A percentile compares a stretch with the other conserved stretches of the same genome.
These are phyloP conservation scores for Urocynchramus pylzowi DNA, from an alignment of 2,113 vertebrate species.

Conservation along the genomic window DNA sequence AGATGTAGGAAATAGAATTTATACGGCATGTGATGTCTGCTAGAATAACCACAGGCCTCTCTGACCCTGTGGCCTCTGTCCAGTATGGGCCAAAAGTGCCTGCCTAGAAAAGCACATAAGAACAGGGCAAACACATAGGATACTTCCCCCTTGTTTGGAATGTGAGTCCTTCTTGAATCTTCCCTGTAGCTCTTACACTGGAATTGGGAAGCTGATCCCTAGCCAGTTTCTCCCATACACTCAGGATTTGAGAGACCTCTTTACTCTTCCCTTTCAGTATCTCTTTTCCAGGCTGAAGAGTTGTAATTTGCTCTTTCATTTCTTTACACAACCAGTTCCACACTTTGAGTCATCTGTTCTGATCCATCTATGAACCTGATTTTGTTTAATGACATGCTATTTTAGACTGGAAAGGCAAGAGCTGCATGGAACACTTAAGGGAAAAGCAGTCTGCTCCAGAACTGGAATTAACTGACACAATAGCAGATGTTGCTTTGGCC, in stretches of 20 bases:
- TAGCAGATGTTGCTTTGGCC: not conserved
- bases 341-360: not conserved
- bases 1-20: not conserved
- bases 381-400: not conserved
- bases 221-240: not conserved
- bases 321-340: not conserved
- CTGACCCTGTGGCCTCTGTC: not conserved
- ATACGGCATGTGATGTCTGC: not conserved
- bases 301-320: not conserved
- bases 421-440: not conserved
- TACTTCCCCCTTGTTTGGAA: not conserved
- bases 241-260: not conserved
- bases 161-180: not conserved
- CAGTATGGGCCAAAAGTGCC: not conserved
- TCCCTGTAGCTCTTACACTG: not conserved
- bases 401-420: not conserved
- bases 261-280: not conserved
- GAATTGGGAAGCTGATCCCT: not conserved
- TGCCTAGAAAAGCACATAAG: not conserved
- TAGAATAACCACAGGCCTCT: not conserved
- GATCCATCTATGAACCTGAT: not conserved
- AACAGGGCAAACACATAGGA: not conserved
- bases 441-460: not conserved
- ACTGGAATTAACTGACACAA: not conserved
- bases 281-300: not conserved